phyloP scores from a whole-genome alignment of 1,140 invertebrate species.

The Mamestra configurata region DNA sequence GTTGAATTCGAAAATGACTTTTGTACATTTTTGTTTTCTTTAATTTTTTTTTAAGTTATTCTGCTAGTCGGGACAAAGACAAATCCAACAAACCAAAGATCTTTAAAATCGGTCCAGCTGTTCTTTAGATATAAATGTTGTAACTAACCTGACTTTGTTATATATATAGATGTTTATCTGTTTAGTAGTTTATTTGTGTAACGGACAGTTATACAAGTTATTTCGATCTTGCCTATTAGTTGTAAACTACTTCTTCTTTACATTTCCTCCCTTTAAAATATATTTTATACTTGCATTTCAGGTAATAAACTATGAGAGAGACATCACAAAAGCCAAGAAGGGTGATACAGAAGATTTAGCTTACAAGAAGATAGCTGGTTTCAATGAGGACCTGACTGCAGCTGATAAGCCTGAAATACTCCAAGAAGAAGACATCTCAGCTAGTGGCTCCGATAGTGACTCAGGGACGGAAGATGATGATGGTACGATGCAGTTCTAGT shows the following conservation, averaged over 20 bases:
- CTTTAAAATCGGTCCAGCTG: no score
- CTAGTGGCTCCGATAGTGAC: conserved; percentile 82
- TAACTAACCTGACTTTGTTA: no score
- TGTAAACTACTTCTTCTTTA: neutral
- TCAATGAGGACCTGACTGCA: conserved; percentile 94
- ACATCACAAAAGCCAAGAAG: conserved; percentile 93
- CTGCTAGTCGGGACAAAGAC: no score
- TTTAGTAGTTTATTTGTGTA: no score
- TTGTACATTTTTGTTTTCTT: no score
- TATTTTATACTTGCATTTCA: conserved; percentile 65
- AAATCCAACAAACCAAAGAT: no score
- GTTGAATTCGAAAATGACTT: no score
- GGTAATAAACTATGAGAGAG: conserved; percentile 96
- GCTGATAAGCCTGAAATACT: conserved; percentile 89
- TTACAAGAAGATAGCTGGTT: conserved; percentile 95
- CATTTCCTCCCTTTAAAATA: neutral
- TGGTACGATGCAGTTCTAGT: conserved; percentile 47
- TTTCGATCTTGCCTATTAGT: no score
- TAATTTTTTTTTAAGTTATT: no score
- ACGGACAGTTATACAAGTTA: no score
- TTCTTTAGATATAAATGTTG: no score
- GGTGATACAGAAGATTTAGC: conserved; percentile 92
- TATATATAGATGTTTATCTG: no score
- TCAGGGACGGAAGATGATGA: conserved; percentile 79
- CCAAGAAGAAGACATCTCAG: conserved; percentile 85